Evolutionary conservation across 2,113 vertebrate species (phyloP), one percentile per base, ranked within the genome.

Genomic region (Cyanocitta stelleri): DNA sequence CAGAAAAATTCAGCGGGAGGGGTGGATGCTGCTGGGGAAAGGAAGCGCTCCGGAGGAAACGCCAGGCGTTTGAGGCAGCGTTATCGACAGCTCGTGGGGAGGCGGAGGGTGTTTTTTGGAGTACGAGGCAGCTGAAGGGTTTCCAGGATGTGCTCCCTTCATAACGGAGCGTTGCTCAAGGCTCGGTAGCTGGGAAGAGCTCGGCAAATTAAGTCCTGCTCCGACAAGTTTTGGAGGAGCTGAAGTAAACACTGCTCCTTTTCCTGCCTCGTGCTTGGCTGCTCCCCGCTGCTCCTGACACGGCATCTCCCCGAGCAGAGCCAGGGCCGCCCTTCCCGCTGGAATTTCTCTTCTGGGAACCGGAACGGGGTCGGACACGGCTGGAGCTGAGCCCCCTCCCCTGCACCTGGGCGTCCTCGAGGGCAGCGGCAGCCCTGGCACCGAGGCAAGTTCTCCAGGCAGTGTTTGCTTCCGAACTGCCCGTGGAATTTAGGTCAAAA

Each of bases 341-440:
- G 77, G 71, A 48, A 58, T 72, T 48, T 32, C 51, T 52, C 32
- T 71, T 3, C 66, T 33, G 33, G 83, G 43, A 49, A 51, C 78
- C 0, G 20, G 18, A 41, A 5, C 1, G 3, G 41, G 35, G 18
- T 33, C 13, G 16, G 37, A 75, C 13, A 0, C 1, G 1, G 13
- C 9, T 27, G 46, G 59, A 74, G 77, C 69, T 24, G 76, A 89
- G 77, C 58, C 77, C 43, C 29, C 17, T 32, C 24, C 55, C 56
- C 16, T 1, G 3, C 44, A 9, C 32, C 56, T 20, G 3, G 4
- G 55, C 2, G 1, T 37, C 58, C 58, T 35, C 1, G 10, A 11
- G 51, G 46, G 67, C 79, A 73, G 84, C 11, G 8, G 35, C 68
- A 33, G 61, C 67, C 48, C 37, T 4, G 55, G 55, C 67, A 26